phyloP scores from a whole-genome alignment of 2,888 invertebrate genomes.

The Drosophila demipolita region DNA sequence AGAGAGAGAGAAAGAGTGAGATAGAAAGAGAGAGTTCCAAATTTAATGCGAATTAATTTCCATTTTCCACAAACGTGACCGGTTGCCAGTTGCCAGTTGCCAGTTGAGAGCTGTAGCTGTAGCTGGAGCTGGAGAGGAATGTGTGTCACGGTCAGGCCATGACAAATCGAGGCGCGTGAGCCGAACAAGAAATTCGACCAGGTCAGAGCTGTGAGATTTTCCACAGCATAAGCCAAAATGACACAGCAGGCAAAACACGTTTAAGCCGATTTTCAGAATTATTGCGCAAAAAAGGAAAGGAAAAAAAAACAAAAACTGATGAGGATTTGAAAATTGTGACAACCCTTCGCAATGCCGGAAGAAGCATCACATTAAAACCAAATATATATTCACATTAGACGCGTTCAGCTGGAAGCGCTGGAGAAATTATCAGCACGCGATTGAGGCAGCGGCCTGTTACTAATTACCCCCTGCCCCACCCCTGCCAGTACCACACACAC shows the following conservation, averaged over 20 bases:
- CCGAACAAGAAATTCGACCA: constrained; percentile 46
- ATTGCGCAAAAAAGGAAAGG: constrained; percentile 66
- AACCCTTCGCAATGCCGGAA: constrained; percentile 26
- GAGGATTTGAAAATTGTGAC: background rate
- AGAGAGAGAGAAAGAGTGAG: background rate
- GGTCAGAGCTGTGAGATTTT: constrained; percentile 26
- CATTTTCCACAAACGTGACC: constrained; percentile 63
- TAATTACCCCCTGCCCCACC: constrained; percentile 58
- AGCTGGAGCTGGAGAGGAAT: constrained; percentile 32
- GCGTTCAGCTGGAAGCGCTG: constrained; percentile 67
- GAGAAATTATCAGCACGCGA: constrained; percentile 73
- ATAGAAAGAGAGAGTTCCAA: constrained; percentile 34
- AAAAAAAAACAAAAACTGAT: background rate
- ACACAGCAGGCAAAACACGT: constrained; percentile 55
- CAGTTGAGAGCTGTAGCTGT: constrained; percentile 7
- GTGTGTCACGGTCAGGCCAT: constrained; percentile 75
- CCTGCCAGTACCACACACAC: background rate
- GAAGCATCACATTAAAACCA: constrained; percentile 33
- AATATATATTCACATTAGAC: constrained; percentile 64
- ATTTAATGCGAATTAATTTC: constrained; percentile 75
- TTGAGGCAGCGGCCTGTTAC: constrained; percentile 75
- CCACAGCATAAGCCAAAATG: constrained; percentile 47
- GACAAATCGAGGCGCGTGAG: constrained; percentile 74
- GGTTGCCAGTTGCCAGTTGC: constrained; percentile 39
- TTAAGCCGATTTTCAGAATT: constrained; percentile 68